A percentile compares a stretch with the other conserved stretches of the same genome.
phyloP scores from a whole-genome alignment of 1,140 invertebrate genomes.

The Brachionus plicatilis region DNA sequence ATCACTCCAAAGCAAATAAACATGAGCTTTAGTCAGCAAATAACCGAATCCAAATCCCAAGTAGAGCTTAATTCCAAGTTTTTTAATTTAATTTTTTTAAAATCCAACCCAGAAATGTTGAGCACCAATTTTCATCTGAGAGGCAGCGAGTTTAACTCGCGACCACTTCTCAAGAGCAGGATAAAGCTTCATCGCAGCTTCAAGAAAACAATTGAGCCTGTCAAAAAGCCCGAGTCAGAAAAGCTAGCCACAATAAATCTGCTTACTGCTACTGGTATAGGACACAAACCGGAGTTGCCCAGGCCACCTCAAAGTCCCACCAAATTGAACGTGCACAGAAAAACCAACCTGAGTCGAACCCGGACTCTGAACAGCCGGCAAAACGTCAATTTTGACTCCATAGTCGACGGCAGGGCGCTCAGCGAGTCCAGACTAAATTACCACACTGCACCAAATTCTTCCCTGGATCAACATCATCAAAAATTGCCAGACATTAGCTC shows the following conservation, averaged over 20 bases:
- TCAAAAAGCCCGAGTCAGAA: not conserved
- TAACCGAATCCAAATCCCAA: constrained; percentile 2
- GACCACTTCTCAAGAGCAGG: not conserved
- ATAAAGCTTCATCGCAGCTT: not conserved
- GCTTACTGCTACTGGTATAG: not conserved
- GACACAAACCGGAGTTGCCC: not conserved
- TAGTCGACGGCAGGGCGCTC: not conserved
- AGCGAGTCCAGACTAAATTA: not conserved
- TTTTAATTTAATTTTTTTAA: constrained; percentile 19
- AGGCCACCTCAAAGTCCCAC: not conserved
- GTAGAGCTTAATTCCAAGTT: not conserved
- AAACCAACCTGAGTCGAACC: not conserved
- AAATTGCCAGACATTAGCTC: not conserved
- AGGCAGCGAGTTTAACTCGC: not conserved
- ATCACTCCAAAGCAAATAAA: constrained; percentile 1
- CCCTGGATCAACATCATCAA: too few species aligned
- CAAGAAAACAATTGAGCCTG: not conserved
- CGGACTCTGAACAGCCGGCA: not conserved
- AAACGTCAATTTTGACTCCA: not conserved
- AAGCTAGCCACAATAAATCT: not conserved
- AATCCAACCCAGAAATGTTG: not conserved
- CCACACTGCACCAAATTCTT: not conserved
- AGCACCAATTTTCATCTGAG: not conserved
- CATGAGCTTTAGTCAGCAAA: not conserved
- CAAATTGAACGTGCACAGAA: not conserved